A percentile compares a stretch with the other conserved stretches of the same genome.
Evolutionary conservation across 2,888 invertebrate genomes (phyloP).

Genomic region (Trichogramma dendrolimi): DNA sequence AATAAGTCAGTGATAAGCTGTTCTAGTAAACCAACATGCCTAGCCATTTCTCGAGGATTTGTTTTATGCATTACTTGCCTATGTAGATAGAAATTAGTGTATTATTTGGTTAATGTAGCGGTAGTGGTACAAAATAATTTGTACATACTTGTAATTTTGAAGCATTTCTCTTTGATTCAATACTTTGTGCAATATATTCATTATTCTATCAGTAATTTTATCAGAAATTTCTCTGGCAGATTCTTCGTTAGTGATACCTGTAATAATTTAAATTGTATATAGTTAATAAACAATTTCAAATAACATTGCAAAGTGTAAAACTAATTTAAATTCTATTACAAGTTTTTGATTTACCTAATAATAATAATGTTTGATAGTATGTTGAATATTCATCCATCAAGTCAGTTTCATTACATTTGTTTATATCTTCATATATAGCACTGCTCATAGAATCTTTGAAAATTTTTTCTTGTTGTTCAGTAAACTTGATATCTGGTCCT

Average conservation of each 20-base stretch:
- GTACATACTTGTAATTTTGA: conserved; percentile 50
- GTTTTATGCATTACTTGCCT: conserved; percentile 55
- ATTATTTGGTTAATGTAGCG: background rate
- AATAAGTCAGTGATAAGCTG: conserved; percentile 61
- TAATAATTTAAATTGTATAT: background rate
- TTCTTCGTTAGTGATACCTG: conserved; percentile 38
- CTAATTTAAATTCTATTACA: background rate
- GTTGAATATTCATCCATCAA: conserved; percentile 37
- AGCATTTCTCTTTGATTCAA: conserved; percentile 49
- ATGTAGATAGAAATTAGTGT: background rate
- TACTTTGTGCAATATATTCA: conserved; percentile 49
- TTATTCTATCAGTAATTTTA: conserved; percentile 44
- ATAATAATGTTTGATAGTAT: conserved; percentile 43
- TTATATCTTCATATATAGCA: conserved; percentile 60
- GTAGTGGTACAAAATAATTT: conserved; percentile 9
- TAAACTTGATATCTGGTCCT: conserved; percentile 58
- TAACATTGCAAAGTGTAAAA: background rate
- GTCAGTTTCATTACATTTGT: conserved; percentile 40
- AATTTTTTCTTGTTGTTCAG: conserved; percentile 55
- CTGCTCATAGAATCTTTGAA: conserved; percentile 55
- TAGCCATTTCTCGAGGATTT: conserved; percentile 54
- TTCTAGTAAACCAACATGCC: conserved; percentile 57
- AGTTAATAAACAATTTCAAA: background rate
- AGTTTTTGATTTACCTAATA: conserved; percentile 36
- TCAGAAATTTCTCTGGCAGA: conserved; percentile 43